Conservation (phyloP, 1,140 invertebrate genomes). For the Asobara japonica region DNA sequence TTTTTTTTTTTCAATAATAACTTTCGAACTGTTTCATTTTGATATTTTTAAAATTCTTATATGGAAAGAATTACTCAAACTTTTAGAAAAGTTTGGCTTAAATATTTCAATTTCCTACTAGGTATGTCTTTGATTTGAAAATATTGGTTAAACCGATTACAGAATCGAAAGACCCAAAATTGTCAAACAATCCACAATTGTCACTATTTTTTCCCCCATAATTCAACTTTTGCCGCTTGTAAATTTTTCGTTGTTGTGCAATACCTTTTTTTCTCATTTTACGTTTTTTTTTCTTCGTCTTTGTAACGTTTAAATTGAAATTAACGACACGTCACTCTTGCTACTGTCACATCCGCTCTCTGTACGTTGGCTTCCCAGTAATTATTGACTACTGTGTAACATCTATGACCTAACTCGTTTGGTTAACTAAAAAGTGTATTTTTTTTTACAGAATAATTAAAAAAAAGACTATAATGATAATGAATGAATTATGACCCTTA, state of each 20-base stretch:
- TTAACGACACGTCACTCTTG: slow-evolving; percentile 7
- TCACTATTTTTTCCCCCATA: slow-evolving; percentile 14
- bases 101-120: no score
- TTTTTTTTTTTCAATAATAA: no score
- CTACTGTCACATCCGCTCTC: slow-evolving; percentile 11
- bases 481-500: neutral
- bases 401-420: neutral
- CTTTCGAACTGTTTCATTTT: no score
- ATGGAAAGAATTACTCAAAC: no score
- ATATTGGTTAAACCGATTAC: no score
- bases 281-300: neutral
- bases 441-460: no score
- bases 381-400: slow-evolving; percentile 14
- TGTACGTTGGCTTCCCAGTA: neutral
- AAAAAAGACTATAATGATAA: neutral
- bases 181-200: neutral
- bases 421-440: neutral
- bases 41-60: no score
- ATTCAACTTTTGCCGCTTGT: slow-evolving; percentile 6
- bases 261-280: neutral
- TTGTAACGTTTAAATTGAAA: slow-evolving; percentile 13
- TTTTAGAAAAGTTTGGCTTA: no score
- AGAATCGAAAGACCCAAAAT: neutral
- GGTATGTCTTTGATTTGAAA: no score
- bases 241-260: neutral